Conservation (phyloP, 1,140 invertebrate species). For the Microplitis demolitor region DNA sequence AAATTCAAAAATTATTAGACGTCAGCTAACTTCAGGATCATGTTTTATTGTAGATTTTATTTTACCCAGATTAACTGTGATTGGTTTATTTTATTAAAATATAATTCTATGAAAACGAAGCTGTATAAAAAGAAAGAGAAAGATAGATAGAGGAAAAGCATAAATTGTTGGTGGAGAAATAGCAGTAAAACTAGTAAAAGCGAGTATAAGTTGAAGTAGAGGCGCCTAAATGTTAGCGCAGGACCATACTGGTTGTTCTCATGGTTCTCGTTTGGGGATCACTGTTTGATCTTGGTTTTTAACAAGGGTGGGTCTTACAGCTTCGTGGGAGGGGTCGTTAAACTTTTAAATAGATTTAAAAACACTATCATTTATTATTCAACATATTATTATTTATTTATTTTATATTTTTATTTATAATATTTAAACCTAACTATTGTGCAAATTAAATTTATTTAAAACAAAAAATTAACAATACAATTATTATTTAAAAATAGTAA, state of each 20-base stretch:
- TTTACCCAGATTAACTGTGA: too few species aligned
- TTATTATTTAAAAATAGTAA: too few species aligned
- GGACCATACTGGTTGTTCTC: neutral
- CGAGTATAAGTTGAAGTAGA: neutral
- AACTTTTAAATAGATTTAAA: neutral
- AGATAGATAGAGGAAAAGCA: neutral
- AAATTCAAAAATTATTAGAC: too few species aligned
- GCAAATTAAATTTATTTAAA: neutral
- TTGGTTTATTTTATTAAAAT: too few species aligned
- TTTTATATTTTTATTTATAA: neutral
- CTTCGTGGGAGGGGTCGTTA: slow-evolving; percentile 28
- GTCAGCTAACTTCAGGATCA: too few species aligned
- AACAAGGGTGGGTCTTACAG: slow-evolving; percentile 29
- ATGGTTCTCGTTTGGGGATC: neutral
- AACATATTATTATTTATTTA: neutral
- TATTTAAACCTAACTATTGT: neutral
- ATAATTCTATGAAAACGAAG: too few species aligned
- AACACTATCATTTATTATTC: neutral
- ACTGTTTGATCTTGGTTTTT: slow-evolving; percentile 3
- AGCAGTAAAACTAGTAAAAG: neutral
- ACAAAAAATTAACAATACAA: neutral
- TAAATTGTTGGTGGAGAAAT: neutral
- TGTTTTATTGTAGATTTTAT: too few species aligned
- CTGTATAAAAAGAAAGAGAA: too few species aligned
- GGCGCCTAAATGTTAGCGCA: slow-evolving; percentile 3